Conservation (phyloP, 2,113 vertebrate genomes). For the Nycticorax nycticorax region DNA sequence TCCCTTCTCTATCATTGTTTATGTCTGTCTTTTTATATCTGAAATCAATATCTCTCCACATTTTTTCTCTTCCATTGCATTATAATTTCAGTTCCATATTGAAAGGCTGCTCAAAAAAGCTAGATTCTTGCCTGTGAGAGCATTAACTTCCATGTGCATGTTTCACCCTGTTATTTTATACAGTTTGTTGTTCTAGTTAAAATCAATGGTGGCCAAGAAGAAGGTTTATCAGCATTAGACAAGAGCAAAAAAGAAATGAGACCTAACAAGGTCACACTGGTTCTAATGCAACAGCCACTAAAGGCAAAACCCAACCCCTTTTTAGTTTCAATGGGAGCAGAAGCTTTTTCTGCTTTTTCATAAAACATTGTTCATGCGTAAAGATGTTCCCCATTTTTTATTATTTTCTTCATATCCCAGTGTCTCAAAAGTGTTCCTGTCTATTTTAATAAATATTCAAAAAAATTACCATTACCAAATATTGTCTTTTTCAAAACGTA, state of each 20-base stretch:
- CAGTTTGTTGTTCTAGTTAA: not conserved
- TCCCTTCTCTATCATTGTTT: not conserved
- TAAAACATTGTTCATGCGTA: not conserved
- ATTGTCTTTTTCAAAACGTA: not conserved
- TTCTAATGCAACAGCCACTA: not conserved
- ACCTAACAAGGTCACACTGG: not conserved
- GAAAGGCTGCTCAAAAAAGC: not conserved
- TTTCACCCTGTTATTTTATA: not conserved
- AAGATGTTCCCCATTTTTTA: not conserved
- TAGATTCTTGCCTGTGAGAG: not conserved
- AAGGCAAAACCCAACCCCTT: not conserved
- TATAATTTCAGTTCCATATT: not conserved
- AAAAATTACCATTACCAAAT: not conserved
- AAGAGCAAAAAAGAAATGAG: not conserved
- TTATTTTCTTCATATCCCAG: not conserved
- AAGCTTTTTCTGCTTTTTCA: not conserved
- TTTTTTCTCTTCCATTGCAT: not conserved
- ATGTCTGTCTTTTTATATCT: slow-evolving; percentile 10
- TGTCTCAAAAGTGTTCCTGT: not conserved
- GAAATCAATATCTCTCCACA: slow-evolving; percentile 22
- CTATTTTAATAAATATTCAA: not conserved
- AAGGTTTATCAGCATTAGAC: not conserved
- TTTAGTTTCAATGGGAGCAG: not conserved
- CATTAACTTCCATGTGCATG: not conserved
- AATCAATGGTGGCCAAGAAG: not conserved